These are phyloP conservation scores for Rhopalosiphum padi DNA, from an alignment of 1,140 invertebrate species.

Conservation along the genomic window DNA sequence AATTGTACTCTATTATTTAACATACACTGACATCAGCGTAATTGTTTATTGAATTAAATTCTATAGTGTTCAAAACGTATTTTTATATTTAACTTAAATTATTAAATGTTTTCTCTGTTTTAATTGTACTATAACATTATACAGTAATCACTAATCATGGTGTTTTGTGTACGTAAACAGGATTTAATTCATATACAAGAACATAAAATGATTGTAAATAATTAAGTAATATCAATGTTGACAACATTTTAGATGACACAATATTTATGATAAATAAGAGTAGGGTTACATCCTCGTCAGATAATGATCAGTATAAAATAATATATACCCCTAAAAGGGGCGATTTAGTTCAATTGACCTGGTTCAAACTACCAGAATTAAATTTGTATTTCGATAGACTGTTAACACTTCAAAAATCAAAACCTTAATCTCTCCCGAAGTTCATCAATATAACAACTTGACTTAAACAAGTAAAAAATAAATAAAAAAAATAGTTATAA, in stretches of 20 bases:
- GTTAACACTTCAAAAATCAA: not conserved
- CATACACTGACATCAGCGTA: not conserved
- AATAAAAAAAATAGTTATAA: no score
- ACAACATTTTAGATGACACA: not conserved
- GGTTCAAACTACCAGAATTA: not conserved
- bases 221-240: not conserved
- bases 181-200: not conserved
- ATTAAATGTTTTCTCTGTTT: not conserved
- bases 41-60: slow-evolving; percentile 5
- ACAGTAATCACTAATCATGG: not conserved
- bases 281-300: not conserved
- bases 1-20: slow-evolving; percentile 10
- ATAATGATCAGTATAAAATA: not conserved
- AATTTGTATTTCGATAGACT: not conserved
- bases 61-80: not conserved
- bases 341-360: not conserved
- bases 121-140: not conserved
- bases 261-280: not conserved
- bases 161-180: not conserved
- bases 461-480: not conserved
- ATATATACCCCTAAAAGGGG: not conserved
- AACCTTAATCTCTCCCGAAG: not conserved
- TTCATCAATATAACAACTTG: not conserved
- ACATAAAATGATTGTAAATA: not conserved
- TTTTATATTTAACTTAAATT: not conserved